Base-by-base conservation (phyloP, 2,888 invertebrate species). In the Drosophila neutralis region DNA sequence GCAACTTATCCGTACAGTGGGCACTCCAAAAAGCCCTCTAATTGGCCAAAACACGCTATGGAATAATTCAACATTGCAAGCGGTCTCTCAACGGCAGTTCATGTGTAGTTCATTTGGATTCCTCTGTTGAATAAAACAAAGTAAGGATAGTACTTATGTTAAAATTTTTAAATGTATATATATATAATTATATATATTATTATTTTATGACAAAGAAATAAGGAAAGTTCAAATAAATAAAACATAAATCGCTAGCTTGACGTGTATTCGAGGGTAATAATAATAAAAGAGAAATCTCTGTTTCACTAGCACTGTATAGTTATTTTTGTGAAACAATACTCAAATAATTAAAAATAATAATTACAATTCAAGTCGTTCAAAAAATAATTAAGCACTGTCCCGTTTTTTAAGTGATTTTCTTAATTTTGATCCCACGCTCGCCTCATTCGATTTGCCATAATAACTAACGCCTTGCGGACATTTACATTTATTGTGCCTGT, bases 401-500 rank as follows among this genome's bases (percentile, higher is more conserved):
- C 8, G n/a, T 36, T 5, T n/a, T 21, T 35, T 33, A 33, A 35
- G 2, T 10, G 33, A 33, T 31, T 24, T n/a, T 1, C 11, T n/a
- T 2, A 10, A 36, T 36, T 33, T 49, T n/a, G 49, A 62, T 87
- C 89, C 87, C 87, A 87, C 87, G 87, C 65, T 72, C 38, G 7
- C 33, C 60, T 68, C 35, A 62, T 68, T 68, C 24, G 62, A 69
- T 71, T 70, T 69, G 67, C 51, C 53, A 75, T 80, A 69, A 69
- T 76, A 73, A 73, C 73, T 78, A 86, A 71, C 70, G 81, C 87
- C 86, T 77, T 64, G 73, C 72, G 85, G 83, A 75, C 71, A 76
- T 82, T 70, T 48, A 57, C 66, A 74, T 86, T 80, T 72, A 86
- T 78, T 81, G 72, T 49, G 48, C 33, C 2, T 62, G 54, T 38